phyloP scores from a whole-genome alignment of 2,797 vertebrate genomes.

The Alfaro cultratus region DNA sequence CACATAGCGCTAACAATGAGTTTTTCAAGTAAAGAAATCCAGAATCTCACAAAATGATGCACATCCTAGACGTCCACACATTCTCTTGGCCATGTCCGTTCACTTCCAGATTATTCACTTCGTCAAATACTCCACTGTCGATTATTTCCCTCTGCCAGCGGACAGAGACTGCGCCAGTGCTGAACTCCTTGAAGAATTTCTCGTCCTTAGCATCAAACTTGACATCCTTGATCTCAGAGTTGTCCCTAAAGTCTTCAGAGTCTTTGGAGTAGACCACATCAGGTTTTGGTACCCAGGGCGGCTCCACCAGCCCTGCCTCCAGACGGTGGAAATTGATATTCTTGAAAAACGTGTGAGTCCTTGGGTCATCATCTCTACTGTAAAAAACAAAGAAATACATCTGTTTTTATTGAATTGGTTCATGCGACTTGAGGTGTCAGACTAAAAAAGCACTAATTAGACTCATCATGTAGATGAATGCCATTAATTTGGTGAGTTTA shows the following conservation, averaged over 20 bases:
- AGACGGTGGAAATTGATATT: conserved; percentile 85
- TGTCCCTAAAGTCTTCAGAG: conserved; percentile 77
- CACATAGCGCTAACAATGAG: conserved; percentile 13
- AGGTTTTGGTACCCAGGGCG: conserved; percentile 88
- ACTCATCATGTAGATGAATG: neutral
- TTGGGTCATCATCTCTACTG: conserved; percentile 83
- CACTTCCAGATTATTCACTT: conserved; percentile 80
- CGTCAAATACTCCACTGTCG: conserved; percentile 86
- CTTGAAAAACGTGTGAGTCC: conserved; percentile 87
- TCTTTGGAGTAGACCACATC: conserved; percentile 89
- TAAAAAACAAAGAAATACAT: neutral
- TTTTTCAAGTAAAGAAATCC: conserved; percentile 15
- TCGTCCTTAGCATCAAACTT: conserved; percentile 84
- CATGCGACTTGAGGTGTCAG: neutral
- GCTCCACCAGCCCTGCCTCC: conserved; percentile 85
- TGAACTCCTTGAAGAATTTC: conserved; percentile 87
- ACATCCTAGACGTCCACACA: conserved; percentile 81
- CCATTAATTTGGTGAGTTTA: neutral
- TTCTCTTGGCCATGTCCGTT: conserved; percentile 24
- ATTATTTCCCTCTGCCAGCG: conserved; percentile 91
- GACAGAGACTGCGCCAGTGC: conserved; percentile 86
- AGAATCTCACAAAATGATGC: conserved; percentile 80
- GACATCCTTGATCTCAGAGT: conserved; percentile 82
- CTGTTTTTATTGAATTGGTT: neutral
- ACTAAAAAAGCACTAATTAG: neutral